Evolutionary conservation across 2,888 invertebrate genomes (phyloP).

Genomic region (Sarcophaga caerulescens): DNA sequence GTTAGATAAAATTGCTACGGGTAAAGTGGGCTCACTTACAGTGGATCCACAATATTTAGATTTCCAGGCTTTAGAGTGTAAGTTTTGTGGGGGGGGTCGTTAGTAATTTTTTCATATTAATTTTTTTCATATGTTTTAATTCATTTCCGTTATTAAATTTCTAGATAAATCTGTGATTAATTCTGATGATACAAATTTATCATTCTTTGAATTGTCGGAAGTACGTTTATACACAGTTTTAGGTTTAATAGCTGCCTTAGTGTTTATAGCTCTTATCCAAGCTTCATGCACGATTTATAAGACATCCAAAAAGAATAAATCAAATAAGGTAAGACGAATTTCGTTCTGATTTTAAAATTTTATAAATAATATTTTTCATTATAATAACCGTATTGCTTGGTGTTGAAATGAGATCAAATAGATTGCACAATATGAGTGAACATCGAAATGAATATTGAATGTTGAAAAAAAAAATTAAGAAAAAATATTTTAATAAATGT

Average conservation of each 20-base stretch:
- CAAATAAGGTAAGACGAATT: constrained; percentile 85
- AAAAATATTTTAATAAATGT: too few species aligned
- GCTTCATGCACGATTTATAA: constrained; percentile 91
- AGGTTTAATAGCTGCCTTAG: constrained; percentile 90
- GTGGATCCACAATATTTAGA: constrained; percentile 91
- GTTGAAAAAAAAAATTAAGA: too few species aligned
- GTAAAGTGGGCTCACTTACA: constrained; percentile 89
- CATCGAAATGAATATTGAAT: neutral
- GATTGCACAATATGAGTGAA: constrained; percentile 23
- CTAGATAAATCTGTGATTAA: constrained; percentile 74
- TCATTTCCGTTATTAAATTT: neutral
- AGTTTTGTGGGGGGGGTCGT: constrained; percentile 69
- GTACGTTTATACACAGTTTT: constrained; percentile 91
- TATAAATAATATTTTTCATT: neutral
- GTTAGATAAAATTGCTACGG: constrained; percentile 86
- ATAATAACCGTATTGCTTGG: neutral
- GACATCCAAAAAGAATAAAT: constrained; percentile 84
- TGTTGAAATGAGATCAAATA: neutral
- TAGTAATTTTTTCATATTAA: neutral
- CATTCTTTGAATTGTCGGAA: constrained; percentile 86
- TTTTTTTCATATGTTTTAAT: neutral
- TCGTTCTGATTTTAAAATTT: neutral
- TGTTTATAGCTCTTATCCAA: constrained; percentile 90
- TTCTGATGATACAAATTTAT: constrained; percentile 80
- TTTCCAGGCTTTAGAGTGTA: constrained; percentile 87